phyloP scores from a whole-genome alignment of 2,113 vertebrate species.

The Motacilla alba region DNA sequence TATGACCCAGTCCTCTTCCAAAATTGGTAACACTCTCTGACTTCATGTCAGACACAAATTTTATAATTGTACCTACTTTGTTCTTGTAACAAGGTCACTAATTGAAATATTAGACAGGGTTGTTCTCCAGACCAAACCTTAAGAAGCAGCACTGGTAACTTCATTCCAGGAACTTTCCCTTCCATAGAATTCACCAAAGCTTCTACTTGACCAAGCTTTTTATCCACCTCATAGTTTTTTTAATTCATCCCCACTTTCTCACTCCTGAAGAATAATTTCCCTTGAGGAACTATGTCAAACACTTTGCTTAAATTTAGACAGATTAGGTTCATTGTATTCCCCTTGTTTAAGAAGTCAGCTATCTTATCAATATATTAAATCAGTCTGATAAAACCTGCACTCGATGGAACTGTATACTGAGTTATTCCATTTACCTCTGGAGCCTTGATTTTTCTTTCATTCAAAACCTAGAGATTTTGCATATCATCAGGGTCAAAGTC shows the following conservation, averaged over 20 bases:
- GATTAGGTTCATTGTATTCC: not conserved
- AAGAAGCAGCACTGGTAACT: not conserved
- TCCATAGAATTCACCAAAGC: not conserved
- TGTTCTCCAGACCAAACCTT: not conserved
- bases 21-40: not conserved
- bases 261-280: not conserved
- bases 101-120: not conserved
- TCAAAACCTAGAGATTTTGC: not conserved
- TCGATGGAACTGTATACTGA: not conserved
- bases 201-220: not conserved
- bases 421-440: not conserved
- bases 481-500: not conserved
- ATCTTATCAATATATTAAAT: not conserved
- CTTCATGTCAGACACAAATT: not conserved
- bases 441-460: not conserved
- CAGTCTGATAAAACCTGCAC: not conserved
- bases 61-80: not conserved
- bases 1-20: not conserved
- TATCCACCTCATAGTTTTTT: not conserved
- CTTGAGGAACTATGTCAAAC: not conserved
- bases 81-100: not conserved
- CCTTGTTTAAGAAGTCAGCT: not conserved
- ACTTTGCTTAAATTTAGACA: not conserved
- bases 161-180: not conserved
- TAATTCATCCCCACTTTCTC: conserved; percentile 7